Evolutionary conservation across 23 tunicate species (phyloP).

Genomic region (Botrylloides violaceus): DNA sequence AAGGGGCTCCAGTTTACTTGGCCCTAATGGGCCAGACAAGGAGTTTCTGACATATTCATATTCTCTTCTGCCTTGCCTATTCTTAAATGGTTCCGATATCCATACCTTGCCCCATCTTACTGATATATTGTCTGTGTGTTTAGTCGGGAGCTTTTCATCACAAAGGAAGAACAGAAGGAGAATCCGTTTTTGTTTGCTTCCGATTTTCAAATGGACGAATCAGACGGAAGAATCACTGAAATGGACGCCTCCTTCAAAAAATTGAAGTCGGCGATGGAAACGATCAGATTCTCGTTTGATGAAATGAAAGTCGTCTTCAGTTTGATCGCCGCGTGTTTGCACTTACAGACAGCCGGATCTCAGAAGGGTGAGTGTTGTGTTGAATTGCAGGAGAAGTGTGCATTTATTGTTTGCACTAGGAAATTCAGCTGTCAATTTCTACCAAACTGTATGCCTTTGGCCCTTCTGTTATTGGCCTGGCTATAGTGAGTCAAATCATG

Average conservation of each 20-base stretch:
- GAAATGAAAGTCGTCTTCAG: constrained; percentile 43
- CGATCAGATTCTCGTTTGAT: constrained; percentile 27
- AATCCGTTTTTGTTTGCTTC: constrained; percentile 24
- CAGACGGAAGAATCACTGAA: background rate
- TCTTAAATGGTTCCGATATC: background rate
- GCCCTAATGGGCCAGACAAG: too few species aligned
- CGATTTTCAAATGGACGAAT: background rate
- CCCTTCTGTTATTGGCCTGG: too few species aligned
- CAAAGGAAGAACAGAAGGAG: constrained; percentile 55
- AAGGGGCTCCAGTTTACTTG: too few species aligned
- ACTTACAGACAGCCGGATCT: constrained; percentile 77
- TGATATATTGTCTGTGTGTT: too few species aligned
- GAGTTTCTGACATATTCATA: too few species aligned
- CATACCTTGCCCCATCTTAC: background rate
- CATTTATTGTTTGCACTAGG: too few species aligned
- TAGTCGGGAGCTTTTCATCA: constrained; percentile 63
- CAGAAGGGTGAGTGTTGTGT: constrained; percentile 49
- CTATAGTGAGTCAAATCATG: too few species aligned
- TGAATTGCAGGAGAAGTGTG: too few species aligned
- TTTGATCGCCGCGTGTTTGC: constrained; percentile 77
- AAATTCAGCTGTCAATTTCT: too few species aligned
- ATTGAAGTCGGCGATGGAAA: constrained; percentile 36
- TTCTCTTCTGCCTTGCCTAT: background rate
- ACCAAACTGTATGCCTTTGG: too few species aligned
- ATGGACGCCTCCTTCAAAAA: constrained; percentile 29